These are phyloP conservation scores for Rhopalosiphum nymphaeae DNA, from an alignment of 2,888 invertebrate species.

Conservation along the genomic window DNA sequence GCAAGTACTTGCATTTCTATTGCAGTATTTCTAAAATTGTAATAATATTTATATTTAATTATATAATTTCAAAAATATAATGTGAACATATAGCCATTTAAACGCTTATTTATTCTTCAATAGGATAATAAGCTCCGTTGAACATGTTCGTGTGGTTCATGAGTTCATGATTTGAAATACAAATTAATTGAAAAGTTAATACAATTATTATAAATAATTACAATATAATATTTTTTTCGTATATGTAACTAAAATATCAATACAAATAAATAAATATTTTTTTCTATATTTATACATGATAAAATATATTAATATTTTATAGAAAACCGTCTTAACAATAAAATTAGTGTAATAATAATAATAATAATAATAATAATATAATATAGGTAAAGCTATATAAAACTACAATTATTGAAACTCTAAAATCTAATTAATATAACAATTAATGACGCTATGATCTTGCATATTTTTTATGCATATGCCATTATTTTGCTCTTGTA, in stretches of 20 bases:
- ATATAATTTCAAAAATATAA: not conserved
- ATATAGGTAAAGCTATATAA: too few species aligned
- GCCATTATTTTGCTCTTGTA: too few species aligned
- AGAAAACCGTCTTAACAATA: too few species aligned
- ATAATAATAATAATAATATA: too few species aligned
- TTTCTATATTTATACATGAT: too few species aligned
- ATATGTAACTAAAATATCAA: not conserved
- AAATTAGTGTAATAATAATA: too few species aligned
- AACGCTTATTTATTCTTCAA: not conserved
- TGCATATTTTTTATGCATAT: too few species aligned
- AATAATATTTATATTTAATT: too few species aligned
- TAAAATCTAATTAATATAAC: too few species aligned
- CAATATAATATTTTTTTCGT: not conserved
- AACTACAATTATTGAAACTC: too few species aligned
- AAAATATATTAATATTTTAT: not conserved
- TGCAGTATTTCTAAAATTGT: not conserved
- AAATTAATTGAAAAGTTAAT: not conserved
- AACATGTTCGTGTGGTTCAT: not conserved
- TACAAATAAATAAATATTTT: not conserved
- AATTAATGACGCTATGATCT: too few species aligned
- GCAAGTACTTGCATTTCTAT: not conserved
- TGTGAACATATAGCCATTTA: not conserved
- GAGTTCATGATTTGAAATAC: not conserved
- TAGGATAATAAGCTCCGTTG: not conserved
- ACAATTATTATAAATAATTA: not conserved